Conservation (phyloP, 2,888 invertebrate species). For the Hetaerina titia region DNA sequence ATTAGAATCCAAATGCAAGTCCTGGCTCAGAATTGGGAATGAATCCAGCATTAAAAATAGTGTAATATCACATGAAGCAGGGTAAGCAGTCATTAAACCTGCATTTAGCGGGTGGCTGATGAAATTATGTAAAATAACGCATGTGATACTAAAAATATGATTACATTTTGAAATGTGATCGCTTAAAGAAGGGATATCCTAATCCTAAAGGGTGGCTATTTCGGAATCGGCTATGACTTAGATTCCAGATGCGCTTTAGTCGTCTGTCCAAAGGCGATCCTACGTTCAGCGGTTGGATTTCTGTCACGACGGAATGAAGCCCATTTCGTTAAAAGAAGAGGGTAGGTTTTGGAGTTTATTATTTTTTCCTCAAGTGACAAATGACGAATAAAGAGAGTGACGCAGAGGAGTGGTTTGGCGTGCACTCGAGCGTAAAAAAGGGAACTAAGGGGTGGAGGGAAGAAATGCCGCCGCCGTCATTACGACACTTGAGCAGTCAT, state of each 20-base stretch:
- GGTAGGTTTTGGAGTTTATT: not conserved
- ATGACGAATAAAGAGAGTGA: conserved; percentile 41
- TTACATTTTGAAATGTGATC: not conserved
- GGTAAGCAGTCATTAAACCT: no score
- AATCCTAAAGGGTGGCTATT: not conserved
- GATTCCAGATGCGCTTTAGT: not conserved
- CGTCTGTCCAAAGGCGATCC: not conserved
- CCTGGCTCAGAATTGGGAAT: no score
- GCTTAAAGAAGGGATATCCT: not conserved
- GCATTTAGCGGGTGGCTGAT: no score
- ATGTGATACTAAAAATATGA: not conserved
- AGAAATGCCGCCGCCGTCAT: conserved; percentile 52
- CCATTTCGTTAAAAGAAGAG: not conserved
- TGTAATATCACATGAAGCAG: no score
- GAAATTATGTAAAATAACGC: no score
- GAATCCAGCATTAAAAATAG: no score
- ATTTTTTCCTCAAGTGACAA: conserved; percentile 36
- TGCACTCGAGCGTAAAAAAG: conserved; percentile 38
- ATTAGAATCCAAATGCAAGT: no score
- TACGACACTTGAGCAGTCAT: conserved; percentile 26
- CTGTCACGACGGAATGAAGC: not conserved
- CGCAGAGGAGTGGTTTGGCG: conserved; percentile 14
- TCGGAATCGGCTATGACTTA: not conserved
- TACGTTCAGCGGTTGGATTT: not conserved
- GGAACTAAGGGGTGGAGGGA: not conserved